Conservation (phyloP, 1,140 invertebrate genomes). For the Dendrolimus punctatus region DNA sequence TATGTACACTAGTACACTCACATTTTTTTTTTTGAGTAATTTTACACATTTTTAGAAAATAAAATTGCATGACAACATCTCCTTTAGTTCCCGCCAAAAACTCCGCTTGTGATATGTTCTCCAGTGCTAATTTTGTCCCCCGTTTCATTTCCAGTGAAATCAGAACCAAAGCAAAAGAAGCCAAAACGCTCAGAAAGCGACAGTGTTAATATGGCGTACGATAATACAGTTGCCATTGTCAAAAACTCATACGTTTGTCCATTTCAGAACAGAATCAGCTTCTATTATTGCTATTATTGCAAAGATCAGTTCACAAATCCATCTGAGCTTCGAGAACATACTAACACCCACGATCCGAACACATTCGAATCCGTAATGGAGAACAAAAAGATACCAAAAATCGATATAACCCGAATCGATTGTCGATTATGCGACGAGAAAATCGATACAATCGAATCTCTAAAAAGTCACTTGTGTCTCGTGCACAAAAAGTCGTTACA, state of each 20-base stretch:
- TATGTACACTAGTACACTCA: no score
- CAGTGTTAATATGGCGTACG: slow-evolving; percentile 36
- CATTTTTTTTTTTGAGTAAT: no score
- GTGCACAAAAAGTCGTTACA: slow-evolving; percentile 26
- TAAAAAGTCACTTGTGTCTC: slow-evolving; percentile 38
- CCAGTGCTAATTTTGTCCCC: no score
- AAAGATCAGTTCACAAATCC: slow-evolving; percentile 52
- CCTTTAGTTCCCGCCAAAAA: no score
- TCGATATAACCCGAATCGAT: slow-evolving; percentile 58
- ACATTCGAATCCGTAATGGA: slow-evolving; percentile 45
- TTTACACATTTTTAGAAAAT: no score
- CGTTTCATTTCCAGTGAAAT: slow-evolving; percentile 3
- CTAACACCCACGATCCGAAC: slow-evolving; percentile 39
- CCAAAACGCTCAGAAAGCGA: slow-evolving; percentile 22
- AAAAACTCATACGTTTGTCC: slow-evolving; percentile 51
- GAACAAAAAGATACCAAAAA: slow-evolving; percentile 53
- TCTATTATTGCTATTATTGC: slow-evolving; percentile 59
- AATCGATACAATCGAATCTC: slow-evolving; percentile 42
- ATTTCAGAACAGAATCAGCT: slow-evolving; percentile 46
- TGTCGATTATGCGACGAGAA: slow-evolving; percentile 45
- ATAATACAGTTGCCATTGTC: slow-evolving; percentile 41
- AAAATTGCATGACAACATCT: no score
- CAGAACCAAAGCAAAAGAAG: slow-evolving; percentile 17
- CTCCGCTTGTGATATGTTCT: no score
- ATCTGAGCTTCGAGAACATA: slow-evolving; percentile 48